A percentile compares a stretch with the other conserved stretches of the same genome.
phyloP scores from a whole-genome alignment of 2,113 vertebrate species.

The Anarhynchus alexandrinus region DNA sequence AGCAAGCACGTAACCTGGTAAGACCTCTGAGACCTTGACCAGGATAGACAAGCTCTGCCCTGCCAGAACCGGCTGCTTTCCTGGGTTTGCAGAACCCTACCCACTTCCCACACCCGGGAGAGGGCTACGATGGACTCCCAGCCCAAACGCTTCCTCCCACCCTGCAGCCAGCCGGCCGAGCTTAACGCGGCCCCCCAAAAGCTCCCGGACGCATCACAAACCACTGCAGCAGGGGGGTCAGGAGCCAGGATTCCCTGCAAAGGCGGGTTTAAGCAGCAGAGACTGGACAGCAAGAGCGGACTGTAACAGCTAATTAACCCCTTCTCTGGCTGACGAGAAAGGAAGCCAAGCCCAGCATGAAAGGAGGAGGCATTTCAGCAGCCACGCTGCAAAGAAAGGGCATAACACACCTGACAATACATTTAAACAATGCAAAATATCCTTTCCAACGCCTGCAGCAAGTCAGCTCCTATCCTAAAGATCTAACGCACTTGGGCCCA shows the following conservation, averaged over 20 bases:
- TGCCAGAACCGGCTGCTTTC: slow-evolving; percentile 32
- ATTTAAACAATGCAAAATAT: slow-evolving; percentile 34
- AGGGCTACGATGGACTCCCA: background rate
- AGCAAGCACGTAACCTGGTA: slow-evolving; percentile 41
- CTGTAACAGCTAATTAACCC: background rate
- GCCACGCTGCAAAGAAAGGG: background rate
- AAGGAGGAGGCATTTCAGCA: background rate
- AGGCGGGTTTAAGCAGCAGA: background rate
- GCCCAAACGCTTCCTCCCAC: background rate
- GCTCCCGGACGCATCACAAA: accelerated
- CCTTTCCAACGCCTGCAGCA: background rate
- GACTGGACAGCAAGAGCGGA: background rate
- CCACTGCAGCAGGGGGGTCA: background rate
- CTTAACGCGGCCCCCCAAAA: background rate
- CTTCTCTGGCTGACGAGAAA: background rate
- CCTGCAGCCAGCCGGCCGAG: background rate
- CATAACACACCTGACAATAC: slow-evolving; percentile 9
- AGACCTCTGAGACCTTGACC: slow-evolving; percentile 55
- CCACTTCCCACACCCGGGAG: background rate
- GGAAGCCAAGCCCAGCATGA: background rate
- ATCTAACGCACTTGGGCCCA: slow-evolving; percentile 1
- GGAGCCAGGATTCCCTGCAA: background rate
- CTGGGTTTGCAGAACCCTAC: background rate
- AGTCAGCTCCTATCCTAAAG: slow-evolving; percentile 34
- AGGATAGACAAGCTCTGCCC: slow-evolving; percentile 35